Conservation (phyloP, 2,113 vertebrate species). For the Phylloscopus trochilus region DNA sequence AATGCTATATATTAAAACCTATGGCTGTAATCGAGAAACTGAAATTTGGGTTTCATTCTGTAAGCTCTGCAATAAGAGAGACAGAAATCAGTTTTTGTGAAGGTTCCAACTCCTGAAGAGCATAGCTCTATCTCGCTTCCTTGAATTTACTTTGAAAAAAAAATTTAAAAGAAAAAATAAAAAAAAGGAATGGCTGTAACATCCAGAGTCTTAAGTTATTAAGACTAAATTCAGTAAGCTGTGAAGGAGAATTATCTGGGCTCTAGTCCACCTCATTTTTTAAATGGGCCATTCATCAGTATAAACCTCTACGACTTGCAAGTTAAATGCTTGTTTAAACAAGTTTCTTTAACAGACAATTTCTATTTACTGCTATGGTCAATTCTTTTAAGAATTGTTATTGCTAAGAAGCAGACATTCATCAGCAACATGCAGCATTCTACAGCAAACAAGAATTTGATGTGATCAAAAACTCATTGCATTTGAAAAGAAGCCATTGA, state of each 20-base stretch:
- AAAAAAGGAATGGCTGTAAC: background rate
- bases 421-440: background rate
- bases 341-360: background rate
- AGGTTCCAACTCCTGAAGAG: background rate
- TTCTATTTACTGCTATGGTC: background rate
- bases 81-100: background rate
- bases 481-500: background rate
- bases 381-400: background rate
- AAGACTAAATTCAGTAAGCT: background rate
- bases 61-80: background rate
- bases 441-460: background rate
- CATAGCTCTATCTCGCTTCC: accelerated
- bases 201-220: background rate
- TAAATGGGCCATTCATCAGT: background rate
- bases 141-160: background rate
- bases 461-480: background rate
- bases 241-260: background rate
- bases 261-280: background rate
- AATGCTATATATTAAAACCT: background rate
- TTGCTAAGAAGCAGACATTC: background rate
- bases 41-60: background rate
- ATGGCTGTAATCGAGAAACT: background rate
- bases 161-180: background rate
- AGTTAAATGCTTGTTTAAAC: background rate
- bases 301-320: background rate